Conservation (phyloP, 2,797 vertebrate species). For the Adelosebastes latens region DNA sequence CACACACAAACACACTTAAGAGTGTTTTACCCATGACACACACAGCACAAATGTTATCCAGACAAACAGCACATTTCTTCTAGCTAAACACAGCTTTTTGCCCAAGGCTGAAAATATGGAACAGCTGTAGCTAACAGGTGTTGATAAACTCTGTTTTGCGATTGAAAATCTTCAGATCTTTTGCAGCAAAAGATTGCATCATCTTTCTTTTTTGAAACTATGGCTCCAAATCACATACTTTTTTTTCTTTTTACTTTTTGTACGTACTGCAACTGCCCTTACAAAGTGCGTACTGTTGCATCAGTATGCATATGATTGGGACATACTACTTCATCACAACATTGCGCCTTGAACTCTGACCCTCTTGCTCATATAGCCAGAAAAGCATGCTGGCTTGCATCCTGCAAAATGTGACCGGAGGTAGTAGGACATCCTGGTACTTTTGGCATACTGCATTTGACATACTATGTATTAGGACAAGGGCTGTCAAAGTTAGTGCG, state of each 20-base stretch:
- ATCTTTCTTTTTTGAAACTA: background rate
- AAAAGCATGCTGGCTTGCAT: no score
- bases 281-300: no score
- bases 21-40: background rate
- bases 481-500: no score
- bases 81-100: conserved; percentile 3
- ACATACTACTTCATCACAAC: no score
- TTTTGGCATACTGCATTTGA: no score
- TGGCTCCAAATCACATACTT: background rate
- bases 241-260: background rate
- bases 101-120: conserved; percentile 11
- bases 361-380: no score
- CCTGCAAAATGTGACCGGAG: no score
- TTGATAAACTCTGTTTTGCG: background rate
- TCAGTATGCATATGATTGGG: no score
- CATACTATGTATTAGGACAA: no score
- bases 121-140: background rate
- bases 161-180: background rate
- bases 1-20: background rate
- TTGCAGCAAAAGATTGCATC: background rate
- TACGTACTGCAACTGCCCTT: fast-evolving
- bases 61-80: background rate
- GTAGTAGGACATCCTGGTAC: no score
- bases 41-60: background rate
- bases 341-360: no score